Evolutionary conservation across 2,797 vertebrate species (phyloP), one percentile per base, ranked within the genome.

Genomic region (Acanthis flammea): DNA sequence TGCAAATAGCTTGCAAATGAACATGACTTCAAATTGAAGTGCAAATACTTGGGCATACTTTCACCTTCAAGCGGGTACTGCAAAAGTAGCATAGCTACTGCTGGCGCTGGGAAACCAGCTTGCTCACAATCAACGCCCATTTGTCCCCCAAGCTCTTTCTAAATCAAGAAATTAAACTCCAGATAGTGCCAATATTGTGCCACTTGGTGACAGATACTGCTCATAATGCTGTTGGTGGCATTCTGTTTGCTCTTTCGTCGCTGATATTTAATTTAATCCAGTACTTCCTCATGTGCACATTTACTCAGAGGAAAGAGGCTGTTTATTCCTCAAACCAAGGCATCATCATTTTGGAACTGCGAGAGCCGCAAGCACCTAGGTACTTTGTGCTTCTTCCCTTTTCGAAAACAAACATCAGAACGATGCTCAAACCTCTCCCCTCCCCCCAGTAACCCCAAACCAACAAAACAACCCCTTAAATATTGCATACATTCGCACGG

Each of bases 11-110:
- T 95, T 96, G 92, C 96, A 97, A 97, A 94, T 97, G 95, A 97
- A 97, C 95, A 79, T 95, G 96, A 97, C 95, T 97, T 94, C 86
- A 76, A 93, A 82, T 1, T 88, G 95, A 97, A 97, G 96, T 96
- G 96, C 96, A 97, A 96, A 77, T 90, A 68, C 92, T 96, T 78
- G 77, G 85, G 58, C 87, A 73, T 85, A 27, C 82, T 92, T 94
- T 87, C 89, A 85, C 93, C 95, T 92, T 91, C 95, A 51, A 53
- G 51, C 33, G 41, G 41, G 31, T n/a, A 19, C 39, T 80, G 54
- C 39, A 81, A 92, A 94, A 76, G 81, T 33, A 68, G 84, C 27
- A 35, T 48, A 60, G 55, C 91, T 75, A 4, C 87, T 88, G 82
- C n/a, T 65, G 15, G 86, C 42, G 6, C 76, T 88, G 65, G 48